Evolutionary conservation across 2,888 invertebrate species (phyloP), one percentile per base, ranked within the genome.

Genomic region (Lasioglossum calceatum): DNA sequence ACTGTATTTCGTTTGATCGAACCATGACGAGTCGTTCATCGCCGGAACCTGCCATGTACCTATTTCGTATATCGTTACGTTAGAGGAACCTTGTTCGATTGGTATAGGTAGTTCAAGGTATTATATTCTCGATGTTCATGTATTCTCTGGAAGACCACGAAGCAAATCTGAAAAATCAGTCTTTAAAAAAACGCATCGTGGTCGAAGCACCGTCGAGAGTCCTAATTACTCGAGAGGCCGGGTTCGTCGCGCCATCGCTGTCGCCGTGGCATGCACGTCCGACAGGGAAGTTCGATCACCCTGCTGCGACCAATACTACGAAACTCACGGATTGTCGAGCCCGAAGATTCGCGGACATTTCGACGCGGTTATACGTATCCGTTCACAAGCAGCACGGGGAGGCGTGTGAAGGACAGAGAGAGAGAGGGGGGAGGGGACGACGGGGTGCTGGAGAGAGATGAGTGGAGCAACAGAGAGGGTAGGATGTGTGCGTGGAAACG

Each of bases 1-100:
- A 27, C 27, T 23, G 89, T 92, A 91, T 89, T 90, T 90, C 90
- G 83, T 92, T 91, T 92, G 90, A 92, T 93, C 86, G 88, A 90
- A 87, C 89, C 77, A 73, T 81, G 79, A 80, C 84, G 79, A 81
- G 87, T 86, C 86, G 88, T 91, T 91, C 89, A 87, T 0, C 86
- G 2, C 70, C n/a, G 54, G 54, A 54, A 47, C 1, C 5, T 16
- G 32, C 14, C 0, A 36, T 4, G 36, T 16, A 32, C 32, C 32
- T 32, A 4, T 71, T n/a, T n/a, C 23, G 19, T n/a, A 5, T n/a
- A n/a, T n/a, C 36, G 36, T 67, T 67, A 5, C 64, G 2, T 2
- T 16, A 16, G n/a, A 5, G 16, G 16, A 16, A n/a, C 16, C 64
- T 27, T 7, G 64, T 27, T 64, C 14, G 14, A 61, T 27, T 5